Base-by-base conservation (phyloP, 2,888 invertebrate genomes). In the Xylota sylvarum region DNA sequence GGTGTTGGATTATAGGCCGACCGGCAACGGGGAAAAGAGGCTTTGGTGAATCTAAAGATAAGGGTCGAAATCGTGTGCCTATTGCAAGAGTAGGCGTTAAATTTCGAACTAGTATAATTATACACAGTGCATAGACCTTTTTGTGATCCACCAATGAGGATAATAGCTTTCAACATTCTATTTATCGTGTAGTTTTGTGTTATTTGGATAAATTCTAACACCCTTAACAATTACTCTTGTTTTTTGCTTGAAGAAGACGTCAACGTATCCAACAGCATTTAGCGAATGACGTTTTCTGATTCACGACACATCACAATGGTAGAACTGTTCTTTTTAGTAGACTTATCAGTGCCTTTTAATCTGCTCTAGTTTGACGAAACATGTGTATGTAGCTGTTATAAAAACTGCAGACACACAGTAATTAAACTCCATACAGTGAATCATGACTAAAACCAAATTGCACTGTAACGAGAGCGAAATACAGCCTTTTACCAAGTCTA, bases 11-110 rank as follows among this genome's bases (percentile, higher is more conserved):
- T 85, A 99, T 94, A 0, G 99, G 99, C 48, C 97, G 93, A 0
- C 99, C 99, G 65, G 98, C 99, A 12, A 99, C 96, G 0, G 99
- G 99, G 92, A 99, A 99, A 14, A 99, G 92, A 0, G 99, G 99
- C 92, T 99, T 99, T 0, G 99, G 99, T n/a, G 97, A 96, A 91
- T 99, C 99, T 81, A 99, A 93, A 0, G 99, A 99, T 3, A 99
- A 93, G 0, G 99, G 99, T 0, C 99, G 96, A 93, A 99, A 99
- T 72, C 99, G 94, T 7, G 99, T 99, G 0, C 99, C 99, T 98
- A 12, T 14, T 32, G 7, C 5, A 62, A 77, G 69, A 5, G 9
- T 10, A 65, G 27, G 19, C 9, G 12, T 37, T 32, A 23, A 4
- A 77, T 64, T 19, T 50, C 14, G 7, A n/a, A 30, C 14, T 23